Percentiles rank a stretch among this genome's conserved stretches.
phyloP scores from a whole-genome alignment of 2,888 invertebrate species.

The Heteromyza rotundicornis region DNA sequence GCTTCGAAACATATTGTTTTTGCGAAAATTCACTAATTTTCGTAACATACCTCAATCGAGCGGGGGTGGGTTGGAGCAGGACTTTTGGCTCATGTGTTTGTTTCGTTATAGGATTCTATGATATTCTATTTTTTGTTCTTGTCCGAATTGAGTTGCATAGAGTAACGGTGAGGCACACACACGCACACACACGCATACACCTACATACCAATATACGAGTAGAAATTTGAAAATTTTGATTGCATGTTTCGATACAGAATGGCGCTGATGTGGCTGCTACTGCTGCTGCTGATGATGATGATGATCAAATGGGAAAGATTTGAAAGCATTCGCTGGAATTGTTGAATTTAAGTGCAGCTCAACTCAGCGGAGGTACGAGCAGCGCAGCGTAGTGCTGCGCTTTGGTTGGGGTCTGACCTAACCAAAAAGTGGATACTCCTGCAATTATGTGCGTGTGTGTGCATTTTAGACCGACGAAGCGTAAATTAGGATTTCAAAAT shows the following conservation, averaged over 20 bases:
- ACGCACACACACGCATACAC: slow-evolving; percentile 1
- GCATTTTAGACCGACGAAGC: slow-evolving; percentile 60
- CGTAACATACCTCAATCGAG: slow-evolving; percentile 3
- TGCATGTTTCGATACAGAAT: slow-evolving; percentile 57
- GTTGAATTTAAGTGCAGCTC: neutral
- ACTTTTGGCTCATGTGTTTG: no score
- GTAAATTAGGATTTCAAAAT: slow-evolving; percentile 63
- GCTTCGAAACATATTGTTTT: slow-evolving; percentile 30
- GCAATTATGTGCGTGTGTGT: no score
- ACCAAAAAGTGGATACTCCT: slow-evolving; percentile 18
- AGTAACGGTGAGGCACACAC: neutral
- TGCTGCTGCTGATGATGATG: no score
- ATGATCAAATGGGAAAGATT: slow-evolving; percentile 31
- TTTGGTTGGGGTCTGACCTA: slow-evolving; percentile 1
- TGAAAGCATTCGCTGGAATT: slow-evolving; percentile 10
- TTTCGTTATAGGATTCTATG: no score
- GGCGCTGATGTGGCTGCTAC: slow-evolving; percentile 45
- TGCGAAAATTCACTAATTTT: slow-evolving; percentile 35
- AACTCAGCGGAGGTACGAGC: neutral
- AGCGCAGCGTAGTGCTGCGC: neutral
- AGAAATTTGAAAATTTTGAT: slow-evolving; percentile 58
- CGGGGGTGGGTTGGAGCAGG: neutral
- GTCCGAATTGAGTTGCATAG: slow-evolving; percentile 9
- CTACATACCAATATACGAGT: no score
- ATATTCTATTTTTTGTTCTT: no score